Evolutionary conservation across 2,113 vertebrate species (phyloP).

Genomic region (Microcebus ravelobensis): DNA sequence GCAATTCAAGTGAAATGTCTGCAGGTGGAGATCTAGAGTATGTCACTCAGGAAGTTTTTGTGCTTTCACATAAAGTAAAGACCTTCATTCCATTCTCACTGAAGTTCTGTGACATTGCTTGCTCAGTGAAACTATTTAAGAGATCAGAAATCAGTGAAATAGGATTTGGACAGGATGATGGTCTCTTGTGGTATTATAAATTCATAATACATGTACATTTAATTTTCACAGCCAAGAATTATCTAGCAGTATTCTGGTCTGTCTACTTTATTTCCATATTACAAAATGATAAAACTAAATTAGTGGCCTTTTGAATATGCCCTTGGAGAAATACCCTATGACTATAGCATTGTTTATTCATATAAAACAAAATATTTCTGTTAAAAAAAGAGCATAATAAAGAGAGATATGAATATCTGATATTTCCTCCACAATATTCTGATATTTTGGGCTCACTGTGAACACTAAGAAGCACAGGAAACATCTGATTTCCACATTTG

Average conservation of each 20-base stretch:
- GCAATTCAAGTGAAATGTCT: neutral
- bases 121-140: constrained; percentile 42
- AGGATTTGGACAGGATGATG: constrained; percentile 29
- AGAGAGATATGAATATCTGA: neutral
- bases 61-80: constrained; percentile 23
- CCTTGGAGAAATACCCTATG: neutral
- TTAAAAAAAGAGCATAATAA: neutral
- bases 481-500: neutral
- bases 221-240: constrained; percentile 19
- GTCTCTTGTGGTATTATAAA: constrained; percentile 2
- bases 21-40: neutral
- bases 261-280: constrained; percentile 22
- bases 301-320: neutral
- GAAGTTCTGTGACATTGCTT: neutral
- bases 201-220: constrained; percentile 7
- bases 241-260: constrained; percentile 23
- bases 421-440: neutral
- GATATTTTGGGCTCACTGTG: neutral
- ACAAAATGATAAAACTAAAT: constrained; percentile 48
- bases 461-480: neutral
- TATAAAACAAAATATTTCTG: constrained; percentile 18
- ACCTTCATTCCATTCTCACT: neutral
- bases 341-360: neutral
- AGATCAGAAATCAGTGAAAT: constrained; percentile 16
- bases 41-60: neutral